Conservation (phyloP, 2,888 invertebrate genomes). For the Agonopterix alstromeriana region DNA sequence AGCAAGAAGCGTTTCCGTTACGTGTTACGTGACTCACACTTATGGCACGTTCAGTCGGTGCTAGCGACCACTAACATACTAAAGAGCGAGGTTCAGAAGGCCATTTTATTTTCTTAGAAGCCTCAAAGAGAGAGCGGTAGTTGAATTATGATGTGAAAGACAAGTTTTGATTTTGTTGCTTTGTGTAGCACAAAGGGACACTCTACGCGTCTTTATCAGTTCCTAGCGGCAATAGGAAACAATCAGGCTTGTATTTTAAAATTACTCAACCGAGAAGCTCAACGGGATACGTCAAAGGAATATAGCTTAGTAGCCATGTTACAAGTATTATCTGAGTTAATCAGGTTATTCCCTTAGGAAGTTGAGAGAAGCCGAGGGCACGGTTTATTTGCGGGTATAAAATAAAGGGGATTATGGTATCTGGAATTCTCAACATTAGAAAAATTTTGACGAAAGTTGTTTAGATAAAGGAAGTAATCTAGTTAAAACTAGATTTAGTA, state of each 20-base stretch:
- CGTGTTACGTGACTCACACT: constrained; percentile 74
- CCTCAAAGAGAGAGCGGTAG: constrained; percentile 19
- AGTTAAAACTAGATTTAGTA: constrained; percentile 1
- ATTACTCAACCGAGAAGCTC: too few species aligned
- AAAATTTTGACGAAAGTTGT: too few species aligned
- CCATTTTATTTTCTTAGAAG: constrained; percentile 47
- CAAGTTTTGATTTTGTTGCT: constrained; percentile 6
- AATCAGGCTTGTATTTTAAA: too few species aligned
- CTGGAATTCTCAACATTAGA: too few species aligned
- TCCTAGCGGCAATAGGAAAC: too few species aligned
- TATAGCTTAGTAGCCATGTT: too few species aligned
- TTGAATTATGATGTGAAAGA: background rate
- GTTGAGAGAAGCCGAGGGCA: too few species aligned
- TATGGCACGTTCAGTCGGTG: constrained; percentile 60
- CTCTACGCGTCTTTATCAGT: background rate
- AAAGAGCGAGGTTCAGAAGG: constrained; percentile 43
- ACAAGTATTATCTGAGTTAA: too few species aligned
- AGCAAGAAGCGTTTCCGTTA: constrained; percentile 69
- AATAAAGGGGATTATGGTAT: too few species aligned
- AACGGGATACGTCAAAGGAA: too few species aligned
- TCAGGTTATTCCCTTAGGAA: too few species aligned
- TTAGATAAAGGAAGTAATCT: background rate
- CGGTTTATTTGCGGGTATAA: too few species aligned
- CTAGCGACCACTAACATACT: constrained; percentile 64
- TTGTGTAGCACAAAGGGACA: background rate